phyloP scores from a whole-genome alignment of 2,888 invertebrate genomes.

The Mechanitis messenoides region DNA sequence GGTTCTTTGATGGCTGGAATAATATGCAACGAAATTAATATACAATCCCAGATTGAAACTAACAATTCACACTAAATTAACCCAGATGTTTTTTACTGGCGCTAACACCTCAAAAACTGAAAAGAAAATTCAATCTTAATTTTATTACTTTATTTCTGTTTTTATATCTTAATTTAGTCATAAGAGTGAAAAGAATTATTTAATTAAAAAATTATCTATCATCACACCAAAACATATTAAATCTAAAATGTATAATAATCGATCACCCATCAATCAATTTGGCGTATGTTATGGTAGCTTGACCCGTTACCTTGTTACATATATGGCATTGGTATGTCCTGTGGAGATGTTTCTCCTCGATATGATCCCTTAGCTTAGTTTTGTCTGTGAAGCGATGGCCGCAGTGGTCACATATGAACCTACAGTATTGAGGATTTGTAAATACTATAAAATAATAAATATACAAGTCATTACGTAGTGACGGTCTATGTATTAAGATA shows the following conservation, averaged over 20 bases:
- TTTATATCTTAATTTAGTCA: no score
- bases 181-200: no score
- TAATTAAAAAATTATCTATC: no score
- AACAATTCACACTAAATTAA: no score
- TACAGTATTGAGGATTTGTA: conserved; percentile 22
- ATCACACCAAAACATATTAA: no score
- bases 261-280: background rate
- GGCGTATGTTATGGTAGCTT: background rate
- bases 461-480: background rate
- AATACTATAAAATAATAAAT: no score
- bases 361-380: conserved; percentile 64
- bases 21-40: no score
- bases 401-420: conserved; percentile 64
- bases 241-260: background rate
- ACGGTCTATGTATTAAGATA: background rate
- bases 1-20: conserved; percentile 58
- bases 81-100: no score
- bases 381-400: conserved; percentile 59
- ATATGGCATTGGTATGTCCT: conserved; percentile 56
- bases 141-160: no score
- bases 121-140: no score
- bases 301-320: conserved; percentile 52
- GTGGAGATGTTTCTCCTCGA: conserved; percentile 65
- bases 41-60: no score
- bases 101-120: no score